Base-by-base conservation (phyloP, 2,113 vertebrate genomes). In the Aegithalos caudatus region DNA sequence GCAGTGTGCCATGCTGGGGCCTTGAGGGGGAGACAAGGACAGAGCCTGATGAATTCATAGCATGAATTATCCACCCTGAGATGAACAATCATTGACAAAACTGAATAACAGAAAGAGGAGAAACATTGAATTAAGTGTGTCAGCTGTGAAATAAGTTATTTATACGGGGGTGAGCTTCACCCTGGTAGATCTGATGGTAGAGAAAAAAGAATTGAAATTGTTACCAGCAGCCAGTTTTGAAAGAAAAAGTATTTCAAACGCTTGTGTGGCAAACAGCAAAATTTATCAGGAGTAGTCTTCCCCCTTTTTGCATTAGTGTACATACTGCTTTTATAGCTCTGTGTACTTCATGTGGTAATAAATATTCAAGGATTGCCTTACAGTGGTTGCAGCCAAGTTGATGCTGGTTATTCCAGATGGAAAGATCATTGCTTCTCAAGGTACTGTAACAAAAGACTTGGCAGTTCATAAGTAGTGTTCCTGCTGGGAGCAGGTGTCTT, bases 401-500 rank as follows among this genome's bases (percentile, higher is more conserved):
- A 20, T 70, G 83, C 86, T 95, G 97, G 96, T 87, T 91, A 69
- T 95, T 97, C 96, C 97, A 98, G 97, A 97, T 96, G 97, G 98
- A 97, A 97, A 98, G 92, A 98, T 96, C 94, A 95, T 93, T 96
- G 94, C 93, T 77, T 97, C 97, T 97, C 90, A 91, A 97, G 97
- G 95, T 93, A 91, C 51, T 89, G 67, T 94, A 97, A 98, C 97
- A 96, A 97, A 97, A 97, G 96, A 96, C 90, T 97, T 98, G 97
- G 97, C 98, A 97, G 97, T 95, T 97, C 84, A 92, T 92, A 95
- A 97, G 97, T 56, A 93, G 80, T 54, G 72, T 38, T 94, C 96
- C 97, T 97, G 97, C 96, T 95, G 96, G 92, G 97, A 98, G 96
- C 98, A 98, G 97, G 98, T 98, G 98, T 97, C 97, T 97, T 94